Conservation (phyloP, 2,797 vertebrate species). For the Bryconaethiops microstoma region DNA sequence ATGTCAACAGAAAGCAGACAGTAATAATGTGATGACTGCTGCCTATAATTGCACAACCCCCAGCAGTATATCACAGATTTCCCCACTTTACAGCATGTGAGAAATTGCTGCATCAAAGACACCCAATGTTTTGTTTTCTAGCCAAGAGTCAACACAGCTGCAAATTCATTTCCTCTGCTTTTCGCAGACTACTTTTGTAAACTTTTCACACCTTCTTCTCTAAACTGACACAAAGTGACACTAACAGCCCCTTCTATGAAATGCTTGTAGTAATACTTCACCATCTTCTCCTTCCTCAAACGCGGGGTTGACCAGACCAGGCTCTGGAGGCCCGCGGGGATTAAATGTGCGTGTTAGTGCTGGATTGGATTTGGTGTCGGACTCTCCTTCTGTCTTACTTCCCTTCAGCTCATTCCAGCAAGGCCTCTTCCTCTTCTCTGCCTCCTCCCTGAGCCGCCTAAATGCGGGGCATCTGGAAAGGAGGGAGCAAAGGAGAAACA, state of each 20-base stretch:
- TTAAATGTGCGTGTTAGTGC: conserved; percentile 72
- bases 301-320: conserved; percentile 89
- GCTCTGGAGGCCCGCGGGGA: conserved; percentile 78
- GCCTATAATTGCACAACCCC: conserved; percentile 47
- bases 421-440: conserved; percentile 82
- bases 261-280: conserved; percentile 63
- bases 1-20: conserved; percentile 55
- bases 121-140: conserved; percentile 52
- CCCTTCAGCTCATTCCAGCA: conserved; percentile 80
- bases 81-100: conserved; percentile 22
- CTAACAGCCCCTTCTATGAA: neutral
- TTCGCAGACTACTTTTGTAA: conserved; percentile 43
- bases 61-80: conserved; percentile 50
- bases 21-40: conserved; percentile 62
- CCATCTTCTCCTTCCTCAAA: conserved; percentile 92
- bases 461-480: conserved; percentile 85
- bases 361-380: conserved; percentile 70
- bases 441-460: conserved; percentile 82
- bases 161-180: conserved; percentile 53
- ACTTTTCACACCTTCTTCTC: conserved; percentile 41
- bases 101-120: conserved; percentile 42
- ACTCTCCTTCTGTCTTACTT: conserved; percentile 76
- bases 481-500: conserved; percentile 39
- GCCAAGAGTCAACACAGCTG: conserved; percentile 48
- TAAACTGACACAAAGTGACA: conserved; percentile 26